Conservation (phyloP, 2,888 invertebrate genomes). For the Antitype chi region DNA sequence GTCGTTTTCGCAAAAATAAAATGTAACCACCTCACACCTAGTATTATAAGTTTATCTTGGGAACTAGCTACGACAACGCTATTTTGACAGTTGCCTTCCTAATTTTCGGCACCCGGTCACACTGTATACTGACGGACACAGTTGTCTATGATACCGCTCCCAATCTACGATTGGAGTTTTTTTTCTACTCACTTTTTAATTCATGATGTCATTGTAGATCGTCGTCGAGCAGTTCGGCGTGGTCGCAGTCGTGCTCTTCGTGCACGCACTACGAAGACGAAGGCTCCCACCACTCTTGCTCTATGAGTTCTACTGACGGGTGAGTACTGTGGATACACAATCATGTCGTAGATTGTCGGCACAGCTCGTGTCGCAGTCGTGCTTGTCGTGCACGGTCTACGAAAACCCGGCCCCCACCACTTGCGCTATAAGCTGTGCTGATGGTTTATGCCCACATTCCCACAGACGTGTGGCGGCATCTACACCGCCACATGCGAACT, state of each 20-base stretch:
- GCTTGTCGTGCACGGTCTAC: neutral
- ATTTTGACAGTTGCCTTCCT: too few species aligned
- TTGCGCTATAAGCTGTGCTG: too few species aligned
- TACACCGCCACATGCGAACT: too few species aligned
- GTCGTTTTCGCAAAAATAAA: too few species aligned
- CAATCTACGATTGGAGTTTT: slow-evolving; percentile 3
- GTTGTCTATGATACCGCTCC: too few species aligned
- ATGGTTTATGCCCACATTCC: too few species aligned
- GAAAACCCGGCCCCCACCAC: neutral
- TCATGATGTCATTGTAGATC: slow-evolving; percentile 72
- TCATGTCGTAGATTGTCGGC: neutral
- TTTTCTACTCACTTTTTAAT: neutral
- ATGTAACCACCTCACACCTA: too few species aligned
- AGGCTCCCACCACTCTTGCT: slow-evolving; percentile 81
- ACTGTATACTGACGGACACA: too few species aligned
- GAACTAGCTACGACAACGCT: too few species aligned
- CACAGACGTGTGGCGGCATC: too few species aligned
- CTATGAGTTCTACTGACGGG: slow-evolving; percentile 83
- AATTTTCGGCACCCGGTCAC: too few species aligned
- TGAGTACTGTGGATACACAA: neutral
- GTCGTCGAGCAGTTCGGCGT: slow-evolving; percentile 83
- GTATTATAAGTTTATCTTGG: too few species aligned
- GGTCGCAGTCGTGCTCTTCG: slow-evolving; percentile 89
- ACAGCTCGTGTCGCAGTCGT: neutral
- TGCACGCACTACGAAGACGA: slow-evolving; percentile 88